Evolutionary conservation across 2,888 invertebrate genomes (phyloP).

Genomic region (Prenolepis imparis): DNA sequence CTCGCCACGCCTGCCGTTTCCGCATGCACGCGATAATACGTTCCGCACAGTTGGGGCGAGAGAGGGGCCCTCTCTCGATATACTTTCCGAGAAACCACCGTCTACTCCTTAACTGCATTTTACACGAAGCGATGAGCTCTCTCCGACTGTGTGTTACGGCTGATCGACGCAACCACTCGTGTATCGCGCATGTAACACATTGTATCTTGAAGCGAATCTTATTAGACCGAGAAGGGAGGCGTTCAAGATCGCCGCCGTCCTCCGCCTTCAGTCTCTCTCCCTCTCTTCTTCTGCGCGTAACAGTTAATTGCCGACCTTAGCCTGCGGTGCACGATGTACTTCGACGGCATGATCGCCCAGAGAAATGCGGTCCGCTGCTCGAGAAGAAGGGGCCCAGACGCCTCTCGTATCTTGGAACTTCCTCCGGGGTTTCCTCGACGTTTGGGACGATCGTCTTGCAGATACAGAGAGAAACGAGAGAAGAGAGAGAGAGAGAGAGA

Average conservation of each 20-base stretch:
- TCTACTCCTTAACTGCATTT: constrained; percentile 38
- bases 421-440: constrained; percentile 65
- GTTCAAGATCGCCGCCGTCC: constrained; percentile 46
- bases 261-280: not conserved
- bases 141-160: constrained; percentile 38
- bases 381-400: constrained; percentile 32
- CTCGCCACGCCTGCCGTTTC: constrained; percentile 50
- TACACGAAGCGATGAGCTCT: constrained; percentile 32
- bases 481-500: not conserved
- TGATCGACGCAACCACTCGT: constrained; percentile 43
- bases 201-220: constrained; percentile 56
- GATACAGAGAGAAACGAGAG: constrained; percentile 28
- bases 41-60: constrained; percentile 7
- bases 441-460: constrained; percentile 53
- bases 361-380: constrained; percentile 44
- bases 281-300: constrained; percentile 32
- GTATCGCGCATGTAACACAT: constrained; percentile 49
- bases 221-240: constrained; percentile 48
- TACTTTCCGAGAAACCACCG: constrained; percentile 46
- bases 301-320: constrained; percentile 59
- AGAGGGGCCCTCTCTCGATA: constrained; percentile 11
- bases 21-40: constrained; percentile 51
- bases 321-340: constrained; percentile 48
- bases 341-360: constrained; percentile 54
- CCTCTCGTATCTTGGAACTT: constrained; percentile 44